Evolutionary conservation across 2,888 invertebrate species (phyloP).

Genomic region (Eupeodes luniger): DNA sequence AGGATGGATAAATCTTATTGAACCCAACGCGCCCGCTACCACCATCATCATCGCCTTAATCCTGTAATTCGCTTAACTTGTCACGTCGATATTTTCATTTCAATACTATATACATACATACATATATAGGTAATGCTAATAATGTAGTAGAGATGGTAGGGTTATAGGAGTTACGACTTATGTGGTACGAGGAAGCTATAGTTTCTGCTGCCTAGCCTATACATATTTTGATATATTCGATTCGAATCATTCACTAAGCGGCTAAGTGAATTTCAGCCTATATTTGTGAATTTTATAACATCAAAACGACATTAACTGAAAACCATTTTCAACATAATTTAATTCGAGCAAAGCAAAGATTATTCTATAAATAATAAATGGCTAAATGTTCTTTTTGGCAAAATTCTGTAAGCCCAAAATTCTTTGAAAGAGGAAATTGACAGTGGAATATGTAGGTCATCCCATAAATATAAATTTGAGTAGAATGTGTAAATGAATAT

Average conservation of each 20-base stretch:
- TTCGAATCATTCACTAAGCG: conserved; percentile 25
- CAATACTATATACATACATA: conserved; percentile 24
- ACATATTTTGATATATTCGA: background rate
- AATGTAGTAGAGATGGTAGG: conserved; percentile 13
- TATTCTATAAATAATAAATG: conserved; percentile 27
- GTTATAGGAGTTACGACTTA: background rate
- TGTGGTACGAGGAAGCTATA: no score
- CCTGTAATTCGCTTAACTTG: conserved; percentile 61
- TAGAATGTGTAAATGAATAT: background rate
- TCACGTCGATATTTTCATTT: conserved; percentile 53
- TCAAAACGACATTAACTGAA: conserved; percentile 47
- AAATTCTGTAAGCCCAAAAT: conserved; percentile 1
- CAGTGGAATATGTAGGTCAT: conserved; percentile 61
- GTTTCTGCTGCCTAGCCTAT: no score
- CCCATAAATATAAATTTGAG: background rate
- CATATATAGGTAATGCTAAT: background rate
- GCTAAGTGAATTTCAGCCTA: conserved; percentile 1
- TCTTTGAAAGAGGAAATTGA: conserved; percentile 48
- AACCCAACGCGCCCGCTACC: conserved; percentile 23
- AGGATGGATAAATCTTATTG: conserved; percentile 35
- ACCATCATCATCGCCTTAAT: conserved; percentile 2
- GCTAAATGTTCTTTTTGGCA: background rate
- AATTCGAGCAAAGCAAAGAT: conserved; percentile 5
- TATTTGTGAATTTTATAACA: conserved; percentile 34
- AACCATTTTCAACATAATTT: conserved; percentile 21